These are phyloP conservation scores for Alces alces DNA, from an alignment of 2,113 vertebrate species.

Conservation along the genomic window DNA sequence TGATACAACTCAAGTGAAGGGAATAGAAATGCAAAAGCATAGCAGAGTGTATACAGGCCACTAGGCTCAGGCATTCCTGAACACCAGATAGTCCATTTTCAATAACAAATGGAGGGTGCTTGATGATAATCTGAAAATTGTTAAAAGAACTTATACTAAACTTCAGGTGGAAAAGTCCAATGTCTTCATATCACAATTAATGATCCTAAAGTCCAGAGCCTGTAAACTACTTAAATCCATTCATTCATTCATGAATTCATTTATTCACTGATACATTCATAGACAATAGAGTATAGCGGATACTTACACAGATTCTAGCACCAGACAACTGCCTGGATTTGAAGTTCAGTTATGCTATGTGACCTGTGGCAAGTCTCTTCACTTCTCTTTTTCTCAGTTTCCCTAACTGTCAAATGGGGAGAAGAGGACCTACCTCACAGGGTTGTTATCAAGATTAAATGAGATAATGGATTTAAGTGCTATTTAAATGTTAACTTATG, in stretches of 20 bases:
- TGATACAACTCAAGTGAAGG: neutral
- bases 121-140: neutral
- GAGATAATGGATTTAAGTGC: neutral
- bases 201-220: neutral
- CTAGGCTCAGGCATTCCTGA: neutral
- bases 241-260: neutral
- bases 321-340: neutral
- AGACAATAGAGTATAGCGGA: neutral
- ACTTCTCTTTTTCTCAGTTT: neutral
- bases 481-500: neutral
- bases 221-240: neutral
- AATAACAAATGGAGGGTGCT: neutral
- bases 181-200: neutral
- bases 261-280: neutral
- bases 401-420: neutral
- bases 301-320: neutral
- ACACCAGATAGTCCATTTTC: neutral
- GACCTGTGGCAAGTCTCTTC: neutral
- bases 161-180: neutral
- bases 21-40: neutral
- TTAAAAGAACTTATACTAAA: neutral
- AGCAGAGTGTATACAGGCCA: accelerated
- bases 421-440: neutral
- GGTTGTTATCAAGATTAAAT: neutral
- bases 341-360: neutral